Percentiles rank a stretch among this genome's conserved stretches.
These are phyloP conservation scores for Caenorhabditis sp. DNA, from an alignment of 2,888 invertebrate species.

Conservation along the genomic window DNA sequence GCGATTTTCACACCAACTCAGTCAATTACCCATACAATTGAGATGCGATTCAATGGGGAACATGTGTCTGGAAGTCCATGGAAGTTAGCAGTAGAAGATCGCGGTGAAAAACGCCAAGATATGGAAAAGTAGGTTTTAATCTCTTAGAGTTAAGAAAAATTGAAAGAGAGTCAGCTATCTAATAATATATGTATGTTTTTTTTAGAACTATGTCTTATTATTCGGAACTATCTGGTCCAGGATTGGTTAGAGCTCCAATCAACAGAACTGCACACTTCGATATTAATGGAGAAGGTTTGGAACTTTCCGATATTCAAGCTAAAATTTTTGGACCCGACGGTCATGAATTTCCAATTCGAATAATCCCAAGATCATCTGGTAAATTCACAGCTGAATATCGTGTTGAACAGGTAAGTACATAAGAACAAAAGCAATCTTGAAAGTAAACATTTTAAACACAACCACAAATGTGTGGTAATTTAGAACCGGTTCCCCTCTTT, in stretches of 20 bases:
- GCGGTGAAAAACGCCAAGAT: slow-evolving; percentile 45
- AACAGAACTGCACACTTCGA: slow-evolving; percentile 73
- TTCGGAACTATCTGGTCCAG: slow-evolving; percentile 70
- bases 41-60: slow-evolving; percentile 86
- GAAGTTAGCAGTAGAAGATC: slow-evolving; percentile 50
- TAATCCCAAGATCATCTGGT: slow-evolving; percentile 83
- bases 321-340: slow-evolving; percentile 80
- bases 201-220: slow-evolving; percentile 55
- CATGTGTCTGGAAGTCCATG: slow-evolving; percentile 52
- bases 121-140: slow-evolving; percentile 38
- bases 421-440: background rate
- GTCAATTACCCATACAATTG: slow-evolving; percentile 84
- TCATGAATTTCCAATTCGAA: slow-evolving; percentile 82
- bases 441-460: background rate
- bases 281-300: slow-evolving; percentile 55
- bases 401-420: slow-evolving; percentile 74
- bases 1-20: slow-evolving; percentile 91
- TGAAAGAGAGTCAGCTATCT: no score
- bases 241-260: slow-evolving; percentile 76
- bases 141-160: no score
- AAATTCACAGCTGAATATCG: slow-evolving; percentile 90
- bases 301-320: slow-evolving; percentile 54
- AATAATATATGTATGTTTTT: background rate
- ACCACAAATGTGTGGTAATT: background rate
- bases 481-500: background rate